A percentile compares a stretch with the other conserved stretches of the same genome.
phyloP scores from a whole-genome alignment of 2,113 vertebrate species.

The Phylloscopus whistleri region DNA sequence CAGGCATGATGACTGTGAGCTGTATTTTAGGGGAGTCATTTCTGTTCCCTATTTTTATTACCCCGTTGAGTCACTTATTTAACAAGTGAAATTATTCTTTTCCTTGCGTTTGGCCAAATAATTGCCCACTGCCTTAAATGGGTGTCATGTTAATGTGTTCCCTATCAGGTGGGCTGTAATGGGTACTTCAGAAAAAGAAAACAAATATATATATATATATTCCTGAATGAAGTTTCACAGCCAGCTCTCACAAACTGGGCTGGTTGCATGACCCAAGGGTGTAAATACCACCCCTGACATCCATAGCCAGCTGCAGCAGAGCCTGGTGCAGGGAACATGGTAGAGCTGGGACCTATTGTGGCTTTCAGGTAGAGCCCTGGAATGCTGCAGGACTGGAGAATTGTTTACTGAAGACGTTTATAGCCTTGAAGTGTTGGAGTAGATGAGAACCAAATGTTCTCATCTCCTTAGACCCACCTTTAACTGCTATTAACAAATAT shows the following conservation, averaged over 20 bases:
- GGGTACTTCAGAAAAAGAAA: not conserved
- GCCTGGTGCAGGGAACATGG: not conserved
- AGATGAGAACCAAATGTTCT: not conserved
- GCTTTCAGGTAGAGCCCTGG: not conserved
- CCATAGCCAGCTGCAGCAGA: not conserved
- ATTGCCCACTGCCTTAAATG: not conserved
- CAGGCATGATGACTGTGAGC: not conserved
- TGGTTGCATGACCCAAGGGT: not conserved
- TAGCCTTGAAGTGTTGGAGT: not conserved
- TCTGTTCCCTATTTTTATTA: not conserved
- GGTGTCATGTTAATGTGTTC: rapidly evolving
- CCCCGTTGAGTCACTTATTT: not conserved
- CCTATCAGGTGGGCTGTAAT: not conserved
- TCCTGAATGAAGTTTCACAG: not conserved
- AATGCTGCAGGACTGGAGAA: not conserved
- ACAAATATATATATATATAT: rapidly evolving
- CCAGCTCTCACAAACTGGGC: not conserved
- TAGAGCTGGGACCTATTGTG: not conserved
- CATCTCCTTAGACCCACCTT: not conserved
- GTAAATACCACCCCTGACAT: not conserved
- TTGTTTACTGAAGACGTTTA: not conserved
- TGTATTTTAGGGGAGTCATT: not conserved
- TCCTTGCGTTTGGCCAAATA: not conserved
- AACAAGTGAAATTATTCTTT: not conserved
- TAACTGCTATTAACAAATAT: not conserved